These are phyloP conservation scores for Urosaurus nigricauda DNA, from an alignment of 2,797 vertebrate species.

Conservation along the genomic window DNA sequence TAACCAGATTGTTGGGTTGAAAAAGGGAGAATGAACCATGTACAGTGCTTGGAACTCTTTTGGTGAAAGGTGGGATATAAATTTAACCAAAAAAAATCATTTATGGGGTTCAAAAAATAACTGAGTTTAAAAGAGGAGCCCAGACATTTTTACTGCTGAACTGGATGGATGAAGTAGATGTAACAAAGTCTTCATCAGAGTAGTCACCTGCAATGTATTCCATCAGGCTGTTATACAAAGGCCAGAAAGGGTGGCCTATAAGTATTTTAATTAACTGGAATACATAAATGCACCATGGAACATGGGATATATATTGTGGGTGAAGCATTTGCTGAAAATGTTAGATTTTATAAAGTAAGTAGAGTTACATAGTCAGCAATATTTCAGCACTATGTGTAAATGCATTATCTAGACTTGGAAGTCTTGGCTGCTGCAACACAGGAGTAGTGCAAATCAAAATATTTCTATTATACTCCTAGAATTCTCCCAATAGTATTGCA, in stretches of 20 bases:
- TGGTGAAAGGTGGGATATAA: not conserved
- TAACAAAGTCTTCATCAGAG: not conserved
- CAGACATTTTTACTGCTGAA: not conserved
- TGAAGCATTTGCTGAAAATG: not conserved
- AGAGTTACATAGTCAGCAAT: too few species aligned
- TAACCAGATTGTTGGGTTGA: not conserved
- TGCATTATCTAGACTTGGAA: not conserved
- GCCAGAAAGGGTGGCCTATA: not conserved
- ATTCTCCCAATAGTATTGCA: not conserved
- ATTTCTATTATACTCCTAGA: not conserved
- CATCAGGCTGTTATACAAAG: not conserved
- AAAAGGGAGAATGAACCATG: not conserved
- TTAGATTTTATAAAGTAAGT: slow-evolving; percentile 1
- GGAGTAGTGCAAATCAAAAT: not conserved
- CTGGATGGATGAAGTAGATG: not conserved
- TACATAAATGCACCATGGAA: not conserved
- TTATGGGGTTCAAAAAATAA: too few species aligned
- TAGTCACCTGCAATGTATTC: not conserved
- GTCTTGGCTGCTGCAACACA: not conserved
- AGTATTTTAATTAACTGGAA: not conserved
- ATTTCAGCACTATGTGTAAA: not conserved
- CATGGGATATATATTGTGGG: not conserved
- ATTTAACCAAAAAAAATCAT: not conserved
- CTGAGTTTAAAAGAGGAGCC: not conserved
- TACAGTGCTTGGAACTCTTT: not conserved